These are phyloP conservation scores for Drosophila kanapiae DNA, from an alignment of 1,140 invertebrate species.

Conservation along the genomic window DNA sequence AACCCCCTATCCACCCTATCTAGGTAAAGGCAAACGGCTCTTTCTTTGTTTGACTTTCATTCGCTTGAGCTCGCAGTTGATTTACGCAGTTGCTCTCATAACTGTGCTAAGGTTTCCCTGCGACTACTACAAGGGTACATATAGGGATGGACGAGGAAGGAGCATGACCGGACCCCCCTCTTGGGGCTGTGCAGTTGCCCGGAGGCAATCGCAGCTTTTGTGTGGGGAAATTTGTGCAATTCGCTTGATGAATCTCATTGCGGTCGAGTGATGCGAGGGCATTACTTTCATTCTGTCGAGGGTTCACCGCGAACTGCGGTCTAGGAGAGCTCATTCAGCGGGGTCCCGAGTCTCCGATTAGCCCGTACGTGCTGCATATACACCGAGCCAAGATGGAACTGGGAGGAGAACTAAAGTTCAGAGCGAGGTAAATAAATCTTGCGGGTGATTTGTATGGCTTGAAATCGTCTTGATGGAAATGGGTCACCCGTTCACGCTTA, in stretches of 20 bases:
- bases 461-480: neutral
- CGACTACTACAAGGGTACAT: neutral
- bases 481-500: constrained; percentile 10
- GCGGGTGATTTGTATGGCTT: constrained; percentile 9
- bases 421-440: constrained; percentile 4
- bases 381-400: neutral
- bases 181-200: neutral
- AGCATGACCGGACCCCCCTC: neutral
- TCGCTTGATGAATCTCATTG: constrained; percentile 14
- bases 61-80: constrained; percentile 45
- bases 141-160: neutral
- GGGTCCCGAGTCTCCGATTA: neutral
- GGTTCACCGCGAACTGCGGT: constrained; percentile 1
- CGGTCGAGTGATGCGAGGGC: constrained; percentile 11
- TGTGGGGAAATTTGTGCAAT: constrained; percentile 9
- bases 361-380: neutral
- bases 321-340: neutral
- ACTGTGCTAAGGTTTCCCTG: constrained; percentile 26
- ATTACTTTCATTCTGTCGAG: constrained; percentile 9
- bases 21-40: constrained; percentile 42
- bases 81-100: constrained; percentile 47
- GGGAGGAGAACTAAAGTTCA: constrained; percentile 6
- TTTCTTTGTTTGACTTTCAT: constrained; percentile 64
- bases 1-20: too few relatives aligned
- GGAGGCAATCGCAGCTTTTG: constrained; percentile 4